Evolutionary conservation across 2,888 invertebrate genomes (phyloP).

Genomic region (Drosophila nigritarsus): DNA sequence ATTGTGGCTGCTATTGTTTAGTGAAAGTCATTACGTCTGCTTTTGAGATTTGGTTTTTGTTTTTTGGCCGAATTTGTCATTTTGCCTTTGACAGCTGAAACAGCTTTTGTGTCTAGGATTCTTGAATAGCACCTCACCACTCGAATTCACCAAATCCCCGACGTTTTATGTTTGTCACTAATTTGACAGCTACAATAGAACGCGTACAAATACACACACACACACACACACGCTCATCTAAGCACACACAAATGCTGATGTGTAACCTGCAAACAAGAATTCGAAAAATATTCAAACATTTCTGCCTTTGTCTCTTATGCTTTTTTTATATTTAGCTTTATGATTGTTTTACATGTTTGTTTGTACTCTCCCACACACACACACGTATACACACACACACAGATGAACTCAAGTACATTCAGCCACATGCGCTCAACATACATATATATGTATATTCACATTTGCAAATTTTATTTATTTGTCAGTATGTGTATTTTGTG

Average conservation of each 20-base stretch:
- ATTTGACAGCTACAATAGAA: slow-evolving; percentile 45
- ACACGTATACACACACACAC: slow-evolving; percentile 4
- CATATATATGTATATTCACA: slow-evolving; percentile 37
- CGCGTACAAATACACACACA: slow-evolving; percentile 12
- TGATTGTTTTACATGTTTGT: slow-evolving; percentile 67
- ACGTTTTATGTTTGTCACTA: slow-evolving; percentile 54
- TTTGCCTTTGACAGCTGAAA: slow-evolving; percentile 71
- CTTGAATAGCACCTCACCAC: slow-evolving; percentile 58
- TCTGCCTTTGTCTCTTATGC: slow-evolving; percentile 43
- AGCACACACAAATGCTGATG: slow-evolving; percentile 15
- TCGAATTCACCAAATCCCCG: slow-evolving; percentile 9
- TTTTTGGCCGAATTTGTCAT: slow-evolving; percentile 55
- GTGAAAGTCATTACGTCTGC: slow-evolving; percentile 53
- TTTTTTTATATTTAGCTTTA: slow-evolving; percentile 55
- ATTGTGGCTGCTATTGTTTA: no score
- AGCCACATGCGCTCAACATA: slow-evolving; percentile 1
- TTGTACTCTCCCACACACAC: slow-evolving; percentile 41
- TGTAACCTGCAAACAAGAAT: slow-evolving; percentile 40
- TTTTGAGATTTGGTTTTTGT: slow-evolving; percentile 38
- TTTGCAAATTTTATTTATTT: slow-evolving; percentile 52
- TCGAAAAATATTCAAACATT: slow-evolving; percentile 61
- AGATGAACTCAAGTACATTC: slow-evolving; percentile 12
- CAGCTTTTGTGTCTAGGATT: slow-evolving; percentile 50
- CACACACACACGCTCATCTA: slow-evolving; percentile 6
- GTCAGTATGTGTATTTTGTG: slow-evolving; percentile 43